Evolutionary conservation across 2,797 vertebrate species (phyloP), one percentile per base, ranked within the genome.

Genomic region (Rousettus madagascariensis): DNA sequence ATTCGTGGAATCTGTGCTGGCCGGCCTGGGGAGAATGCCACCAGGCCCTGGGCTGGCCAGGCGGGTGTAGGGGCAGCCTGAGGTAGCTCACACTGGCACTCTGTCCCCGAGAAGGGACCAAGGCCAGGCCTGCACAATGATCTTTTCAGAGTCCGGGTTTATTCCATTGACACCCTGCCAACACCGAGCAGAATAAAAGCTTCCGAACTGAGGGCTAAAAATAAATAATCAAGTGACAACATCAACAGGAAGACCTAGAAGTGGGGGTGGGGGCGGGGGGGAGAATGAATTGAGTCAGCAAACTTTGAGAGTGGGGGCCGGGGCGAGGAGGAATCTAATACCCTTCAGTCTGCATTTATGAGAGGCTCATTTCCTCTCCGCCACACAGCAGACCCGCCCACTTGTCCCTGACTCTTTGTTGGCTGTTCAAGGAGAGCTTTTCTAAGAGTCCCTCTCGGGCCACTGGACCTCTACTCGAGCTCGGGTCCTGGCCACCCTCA

Each of bases 281-380:
- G 79, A 66, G 78, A 77, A 68, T 95, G 3, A 90, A 97, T 95
- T 95, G 98, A 98, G 97, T 98, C 98, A 98, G 98, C 96, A 97
- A 97, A 96, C 80, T 96, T 87, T 89, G 24, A 5, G 12, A 49
- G 12, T 13, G 57, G 57, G 79, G 95, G 83, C 1, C 4, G 0
- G 2, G 5, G 15, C 16, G 59, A n/a, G n/a, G 36, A 36, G 69
- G 94, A 97, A 94, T 94, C 91, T 87, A 95, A 97, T 96, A 95
- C 92, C 17, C 83, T 97, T 93, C 78, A 96, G 94, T 95, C 89
- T 92, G 55, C 49, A 57, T 92, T 97, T 94, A 85, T 68, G 46
- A 33, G 33, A n/a, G 33, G 22, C 84, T 53, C 75, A 10, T 66
- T 84, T 94, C 78, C 93, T 94, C 91, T 68, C 74, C 17, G 13